Evolutionary conservation across 64 coral and sea anemone genomes (phyloP), one percentile per base, ranked within the genome.

Genomic region (Hydrozoanthus tunicans): DNA sequence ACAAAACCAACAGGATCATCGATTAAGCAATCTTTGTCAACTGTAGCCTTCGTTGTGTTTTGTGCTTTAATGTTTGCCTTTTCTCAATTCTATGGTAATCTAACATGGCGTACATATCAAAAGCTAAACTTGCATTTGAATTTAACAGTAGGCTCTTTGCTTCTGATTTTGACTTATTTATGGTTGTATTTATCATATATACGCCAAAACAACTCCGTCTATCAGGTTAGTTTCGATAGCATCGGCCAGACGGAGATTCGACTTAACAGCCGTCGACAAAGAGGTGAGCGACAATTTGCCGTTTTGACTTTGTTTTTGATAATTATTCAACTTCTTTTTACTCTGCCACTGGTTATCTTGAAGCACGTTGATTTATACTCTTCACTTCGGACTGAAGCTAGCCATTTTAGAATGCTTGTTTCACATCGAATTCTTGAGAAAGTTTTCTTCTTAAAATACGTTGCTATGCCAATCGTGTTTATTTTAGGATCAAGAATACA

Each of bases 401-500:
- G 60, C 8, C 14, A 32, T n/a, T 32, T 75, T 9, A 70, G 70
- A 73, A 75, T 88, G 4, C 25, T 70, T 14, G 59, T 75, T 56
- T 23, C 70, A 74, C 73, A 3, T 27, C 84, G 69, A 26, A 70
- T 88, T 88, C 68, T 88, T 26, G 69, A 88, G 6, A 12, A 60
- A 59, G 61, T 88, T 75, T 88, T 70, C 68, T 88, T 88, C 6
- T 43, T 88, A 7, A 88, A 88, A 88, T 88, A 88, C 54, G 84
- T 88, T 74, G 23, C 84, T 60, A 51, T 61, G 11, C 57, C 84
- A 4, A 17, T 88, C 17, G 84, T 88, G 56, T 88, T 59, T 62
- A 73, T 72, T 17, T 58, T 88, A 32, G 84, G 84, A 6, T 26
- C 70, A 14, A 53, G n/a, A 4, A 56, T 15, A 74, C 70, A 75